phyloP scores from a whole-genome alignment of 1,140 invertebrate species.

The Caligus rogercresseyi region DNA sequence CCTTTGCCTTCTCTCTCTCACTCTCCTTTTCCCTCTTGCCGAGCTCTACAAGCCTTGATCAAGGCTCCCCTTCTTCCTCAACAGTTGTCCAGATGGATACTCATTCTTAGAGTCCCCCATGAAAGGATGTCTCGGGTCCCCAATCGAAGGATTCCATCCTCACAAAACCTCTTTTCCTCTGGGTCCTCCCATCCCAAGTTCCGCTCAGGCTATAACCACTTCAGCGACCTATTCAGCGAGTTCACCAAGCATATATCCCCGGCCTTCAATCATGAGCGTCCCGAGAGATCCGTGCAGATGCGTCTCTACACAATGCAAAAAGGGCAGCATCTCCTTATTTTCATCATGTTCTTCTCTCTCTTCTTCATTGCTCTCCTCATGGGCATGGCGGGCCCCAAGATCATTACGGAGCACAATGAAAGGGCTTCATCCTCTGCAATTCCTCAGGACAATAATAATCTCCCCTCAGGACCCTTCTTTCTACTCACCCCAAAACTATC shows the following conservation, averaged over 20 bases:
- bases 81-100: neutral
- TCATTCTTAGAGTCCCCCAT: neutral
- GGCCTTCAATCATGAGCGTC: conserved; percentile 85
- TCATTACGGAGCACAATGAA: conserved; percentile 53
- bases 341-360: conserved; percentile 72
- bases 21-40: neutral
- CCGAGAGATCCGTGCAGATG: conserved; percentile 93
- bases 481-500: conserved; percentile 63
- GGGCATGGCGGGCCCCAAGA: conserved; percentile 76
- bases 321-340: conserved; percentile 82
- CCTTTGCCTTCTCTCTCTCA: neutral
- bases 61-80: neutral
- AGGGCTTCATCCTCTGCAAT: conserved; percentile 33
- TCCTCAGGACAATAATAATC: too few relatives aligned
- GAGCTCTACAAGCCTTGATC: neutral
- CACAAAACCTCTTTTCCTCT: neutral
- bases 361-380: conserved; percentile 74
- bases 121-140: neutral
- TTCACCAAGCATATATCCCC: conserved; percentile 88
- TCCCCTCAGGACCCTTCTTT: conserved; percentile 63
- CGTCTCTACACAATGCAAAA: conserved; percentile 89
- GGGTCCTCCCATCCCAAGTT: neutral
- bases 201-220: conserved; percentile 37
- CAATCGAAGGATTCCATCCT: neutral
- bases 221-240: conserved; percentile 83